phyloP scores from a whole-genome alignment of 2,888 invertebrate species.

The Synergus japonicus region DNA sequence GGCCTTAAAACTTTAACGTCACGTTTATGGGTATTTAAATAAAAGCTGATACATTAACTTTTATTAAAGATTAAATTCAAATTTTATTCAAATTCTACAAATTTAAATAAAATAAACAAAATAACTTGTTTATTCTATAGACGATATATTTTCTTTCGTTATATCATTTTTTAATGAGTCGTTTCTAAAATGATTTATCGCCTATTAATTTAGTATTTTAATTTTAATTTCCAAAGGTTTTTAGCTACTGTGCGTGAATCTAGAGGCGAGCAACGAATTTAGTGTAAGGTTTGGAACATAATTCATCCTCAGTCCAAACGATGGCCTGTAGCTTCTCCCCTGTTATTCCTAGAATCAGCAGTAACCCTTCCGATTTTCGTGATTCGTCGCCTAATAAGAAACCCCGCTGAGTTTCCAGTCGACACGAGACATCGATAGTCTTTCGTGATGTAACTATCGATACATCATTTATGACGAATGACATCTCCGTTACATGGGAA shows the following conservation, averaged over 20 bases:
- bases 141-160: too few relatives aligned
- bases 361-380: slow-evolving; percentile 31
- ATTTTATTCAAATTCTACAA: too few relatives aligned
- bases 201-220: slow-evolving; percentile 1
- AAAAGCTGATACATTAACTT: too few relatives aligned
- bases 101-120: too few relatives aligned
- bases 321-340: slow-evolving; percentile 36
- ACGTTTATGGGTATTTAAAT: too few relatives aligned
- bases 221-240: background rate
- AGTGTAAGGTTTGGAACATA: slow-evolving; percentile 20
- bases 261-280: slow-evolving; percentile 18
- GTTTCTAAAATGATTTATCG: background rate
- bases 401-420: slow-evolving; percentile 30
- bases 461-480: slow-evolving; percentile 23
- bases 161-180: background rate
- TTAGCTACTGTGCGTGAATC: slow-evolving; percentile 22
- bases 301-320: slow-evolving; percentile 24
- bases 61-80: too few relatives aligned
- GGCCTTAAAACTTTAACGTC: too few relatives aligned
- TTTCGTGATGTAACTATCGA: slow-evolving; percentile 9
- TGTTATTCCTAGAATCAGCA: slow-evolving; percentile 15
- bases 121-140: too few relatives aligned
- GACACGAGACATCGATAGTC: slow-evolving; percentile 32
- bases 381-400: slow-evolving; percentile 36
- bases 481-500: slow-evolving; percentile 14